phyloP scores from a whole-genome alignment of 2,113 vertebrate species.

The Ceyx cyanopectus region DNA sequence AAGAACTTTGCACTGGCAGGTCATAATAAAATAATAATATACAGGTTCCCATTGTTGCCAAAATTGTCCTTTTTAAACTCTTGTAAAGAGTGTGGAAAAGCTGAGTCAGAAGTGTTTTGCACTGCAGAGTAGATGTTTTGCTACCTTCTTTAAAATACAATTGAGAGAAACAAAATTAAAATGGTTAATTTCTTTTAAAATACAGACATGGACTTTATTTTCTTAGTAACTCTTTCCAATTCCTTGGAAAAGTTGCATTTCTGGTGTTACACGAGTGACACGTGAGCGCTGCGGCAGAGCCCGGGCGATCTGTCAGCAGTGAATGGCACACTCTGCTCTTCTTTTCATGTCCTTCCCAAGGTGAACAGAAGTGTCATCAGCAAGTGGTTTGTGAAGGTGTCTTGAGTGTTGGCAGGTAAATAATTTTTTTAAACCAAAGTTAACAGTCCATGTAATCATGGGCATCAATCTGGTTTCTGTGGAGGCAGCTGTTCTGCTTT shows the following conservation, averaged over 20 bases:
- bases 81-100: neutral
- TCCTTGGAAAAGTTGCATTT: neutral
- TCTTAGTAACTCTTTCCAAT: neutral
- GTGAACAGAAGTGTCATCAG: constrained; percentile 48
- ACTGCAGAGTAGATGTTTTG: neutral
- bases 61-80: neutral
- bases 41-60: neutral
- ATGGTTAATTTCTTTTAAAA: neutral
- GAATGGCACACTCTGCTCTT: neutral
- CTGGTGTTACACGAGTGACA: neutral
- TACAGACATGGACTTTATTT: neutral
- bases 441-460: constrained; percentile 60
- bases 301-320: neutral
- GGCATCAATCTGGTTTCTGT: constrained; percentile 22
- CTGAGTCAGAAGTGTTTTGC: neutral
- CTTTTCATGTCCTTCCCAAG: constrained; percentile 5
- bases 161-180: neutral
- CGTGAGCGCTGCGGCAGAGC: neutral
- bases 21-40: neutral
- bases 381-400: constrained; percentile 34
- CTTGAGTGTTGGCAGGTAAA: constrained; percentile 48
- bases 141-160: neutral
- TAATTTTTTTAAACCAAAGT: constrained; percentile 52
- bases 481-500: constrained; percentile 16
- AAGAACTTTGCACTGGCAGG: neutral